Evolutionary conservation across 2,888 invertebrate genomes (phyloP).

Genomic region (Mimumesa dahlbomi): DNA sequence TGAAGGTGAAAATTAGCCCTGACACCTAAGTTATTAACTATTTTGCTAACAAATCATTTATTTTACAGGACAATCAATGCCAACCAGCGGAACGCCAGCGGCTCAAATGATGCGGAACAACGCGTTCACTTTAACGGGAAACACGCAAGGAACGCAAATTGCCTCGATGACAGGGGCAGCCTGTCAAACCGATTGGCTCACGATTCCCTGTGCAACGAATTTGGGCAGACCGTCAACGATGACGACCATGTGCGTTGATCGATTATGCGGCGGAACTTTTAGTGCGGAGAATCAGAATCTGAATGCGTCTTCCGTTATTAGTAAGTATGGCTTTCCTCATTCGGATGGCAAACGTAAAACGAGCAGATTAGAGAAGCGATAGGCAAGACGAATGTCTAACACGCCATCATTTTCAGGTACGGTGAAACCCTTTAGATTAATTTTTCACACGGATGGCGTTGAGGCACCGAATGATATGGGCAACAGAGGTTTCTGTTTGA

Average conservation of each 20-base stretch:
- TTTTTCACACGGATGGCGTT: constrained; percentile 89
- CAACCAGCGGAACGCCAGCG: neutral
- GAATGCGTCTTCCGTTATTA: constrained; percentile 86
- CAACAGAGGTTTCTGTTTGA: constrained; percentile 91
- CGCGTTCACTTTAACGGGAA: constrained; percentile 89
- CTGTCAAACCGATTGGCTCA: constrained; percentile 90
- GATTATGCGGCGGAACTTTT: constrained; percentile 91
- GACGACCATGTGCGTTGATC: constrained; percentile 87
- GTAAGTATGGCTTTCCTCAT: constrained; percentile 83
- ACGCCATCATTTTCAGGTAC: constrained; percentile 83
- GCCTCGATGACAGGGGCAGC: constrained; percentile 86
- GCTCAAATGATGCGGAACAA: constrained; percentile 79
- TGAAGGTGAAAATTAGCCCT: constrained; percentile 82
- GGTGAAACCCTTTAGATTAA: constrained; percentile 89
- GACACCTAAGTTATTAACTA: no score
- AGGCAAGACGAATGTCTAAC: neutral
- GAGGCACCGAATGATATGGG: constrained; percentile 89
- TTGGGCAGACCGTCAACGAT: constrained; percentile 83
- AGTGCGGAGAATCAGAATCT: constrained; percentile 84
- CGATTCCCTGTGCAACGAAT: constrained; percentile 89
- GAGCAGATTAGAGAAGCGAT: neutral
- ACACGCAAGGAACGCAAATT: constrained; percentile 86
- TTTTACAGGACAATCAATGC: constrained; percentile 15
- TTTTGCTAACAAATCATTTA: no score
- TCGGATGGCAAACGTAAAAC: no score